phyloP scores from a whole-genome alignment of 2,113 vertebrate genomes.

The Paedocypris sp. region DNA sequence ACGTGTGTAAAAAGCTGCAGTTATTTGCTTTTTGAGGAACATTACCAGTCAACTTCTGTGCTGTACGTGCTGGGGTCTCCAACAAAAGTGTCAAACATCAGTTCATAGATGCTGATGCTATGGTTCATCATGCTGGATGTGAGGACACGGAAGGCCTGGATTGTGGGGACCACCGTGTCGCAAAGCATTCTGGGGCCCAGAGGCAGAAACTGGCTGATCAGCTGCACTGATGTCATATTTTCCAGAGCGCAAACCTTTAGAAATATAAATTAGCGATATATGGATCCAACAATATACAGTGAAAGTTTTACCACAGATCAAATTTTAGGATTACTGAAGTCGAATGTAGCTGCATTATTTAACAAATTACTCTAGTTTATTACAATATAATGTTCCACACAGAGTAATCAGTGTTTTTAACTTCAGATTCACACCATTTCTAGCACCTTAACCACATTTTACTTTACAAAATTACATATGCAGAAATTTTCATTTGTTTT shows the following conservation, averaged over 20 bases:
- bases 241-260: conserved; percentile 57
- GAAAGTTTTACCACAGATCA: too few relatives aligned
- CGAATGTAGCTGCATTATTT: too few relatives aligned
- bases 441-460: too few relatives aligned
- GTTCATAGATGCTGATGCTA: conserved; percentile 26
- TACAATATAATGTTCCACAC: too few relatives aligned
- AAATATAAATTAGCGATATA: neutral
- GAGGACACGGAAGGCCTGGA: conserved; percentile 37
- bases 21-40: neutral
- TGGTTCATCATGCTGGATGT: conserved; percentile 30
- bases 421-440: too few relatives aligned
- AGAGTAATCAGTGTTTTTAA: too few relatives aligned
- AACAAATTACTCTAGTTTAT: too few relatives aligned
- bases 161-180: conserved; percentile 32
- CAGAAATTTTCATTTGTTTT: too few relatives aligned
- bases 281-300: neutral
- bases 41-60: conserved; percentile 48
- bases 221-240: conserved; percentile 21
- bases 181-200: conserved; percentile 51
- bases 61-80: conserved; percentile 53
- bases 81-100: conserved; percentile 44
- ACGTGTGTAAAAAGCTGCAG: too few relatives aligned
- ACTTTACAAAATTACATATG: too few relatives aligned
- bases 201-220: conserved; percentile 31
- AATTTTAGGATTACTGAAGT: too few relatives aligned